Percentiles rank a stretch among this genome's conserved stretches.
phyloP scores from a whole-genome alignment of 1,140 invertebrate genomes.

The Neodiprion lecontei region DNA sequence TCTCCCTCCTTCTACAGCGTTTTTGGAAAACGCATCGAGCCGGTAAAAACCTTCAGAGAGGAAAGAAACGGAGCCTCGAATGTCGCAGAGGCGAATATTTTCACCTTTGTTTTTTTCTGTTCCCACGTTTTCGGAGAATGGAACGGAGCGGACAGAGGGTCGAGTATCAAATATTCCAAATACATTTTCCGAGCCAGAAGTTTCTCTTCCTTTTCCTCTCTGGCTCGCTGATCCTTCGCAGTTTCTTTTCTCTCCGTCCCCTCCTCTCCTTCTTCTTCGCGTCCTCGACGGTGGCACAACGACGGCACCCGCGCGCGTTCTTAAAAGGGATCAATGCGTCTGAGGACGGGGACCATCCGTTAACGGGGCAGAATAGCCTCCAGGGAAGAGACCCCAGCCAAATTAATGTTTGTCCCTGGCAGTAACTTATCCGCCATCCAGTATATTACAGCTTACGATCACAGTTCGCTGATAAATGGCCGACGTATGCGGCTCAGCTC shows the following conservation, averaged over 20 bases:
- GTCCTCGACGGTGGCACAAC: neutral
- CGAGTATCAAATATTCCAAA: conserved; percentile 1
- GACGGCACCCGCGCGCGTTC: neutral
- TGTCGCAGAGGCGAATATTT: too few relatives aligned
- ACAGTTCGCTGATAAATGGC: conserved; percentile 36
- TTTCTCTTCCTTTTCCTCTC: too few relatives aligned
- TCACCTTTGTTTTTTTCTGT: neutral
- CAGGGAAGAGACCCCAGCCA: conserved; percentile 50
- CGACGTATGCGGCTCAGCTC: neutral
- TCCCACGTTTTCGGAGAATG: neutral
- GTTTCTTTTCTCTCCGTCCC: neutral
- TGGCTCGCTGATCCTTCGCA: neutral
- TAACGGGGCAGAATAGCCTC: conserved; percentile 54
- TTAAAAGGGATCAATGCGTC: conserved; percentile 54
- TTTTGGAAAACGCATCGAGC: too few relatives aligned
- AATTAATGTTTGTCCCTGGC: conserved; percentile 56
- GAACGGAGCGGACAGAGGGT: neutral
- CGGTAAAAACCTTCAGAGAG: too few relatives aligned
- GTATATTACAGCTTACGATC: conserved; percentile 52
- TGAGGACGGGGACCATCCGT: conserved; percentile 50
- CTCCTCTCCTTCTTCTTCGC: neutral
- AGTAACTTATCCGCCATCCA: conserved; percentile 52
- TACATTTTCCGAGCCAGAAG: neutral
- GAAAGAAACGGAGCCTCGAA: neutral
- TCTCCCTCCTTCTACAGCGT: too few relatives aligned